phyloP scores from a whole-genome alignment of 2,113 vertebrate species.

The Xenopus tropicalis region DNA sequence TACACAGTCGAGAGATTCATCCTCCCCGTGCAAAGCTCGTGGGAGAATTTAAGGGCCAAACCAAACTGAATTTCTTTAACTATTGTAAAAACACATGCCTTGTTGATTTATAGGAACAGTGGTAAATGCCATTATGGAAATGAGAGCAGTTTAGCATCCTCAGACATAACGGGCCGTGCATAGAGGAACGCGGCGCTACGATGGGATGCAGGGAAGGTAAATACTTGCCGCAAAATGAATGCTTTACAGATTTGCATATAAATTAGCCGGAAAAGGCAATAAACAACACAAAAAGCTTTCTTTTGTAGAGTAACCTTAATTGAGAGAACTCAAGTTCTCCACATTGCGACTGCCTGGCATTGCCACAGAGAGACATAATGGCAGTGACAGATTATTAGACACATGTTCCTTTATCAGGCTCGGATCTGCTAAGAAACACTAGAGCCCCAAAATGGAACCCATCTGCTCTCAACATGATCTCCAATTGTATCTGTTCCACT shows the following conservation, averaged over 20 bases:
- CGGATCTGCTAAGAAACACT: slow-evolving; percentile 24
- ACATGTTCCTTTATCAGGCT: slow-evolving; percentile 24
- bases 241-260: slow-evolving; percentile 20
- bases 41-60: neutral
- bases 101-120: slow-evolving; percentile 21
- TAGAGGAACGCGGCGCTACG: neutral
- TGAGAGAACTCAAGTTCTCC: slow-evolving; percentile 19
- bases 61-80: neutral
- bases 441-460: slow-evolving; percentile 26
- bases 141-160: neutral
- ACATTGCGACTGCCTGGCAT: slow-evolving; percentile 17
- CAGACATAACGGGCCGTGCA: neutral
- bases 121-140: slow-evolving; percentile 23
- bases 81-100: slow-evolving; percentile 9
- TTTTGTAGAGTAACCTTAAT: slow-evolving; percentile 30
- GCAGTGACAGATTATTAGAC: slow-evolving; percentile 28
- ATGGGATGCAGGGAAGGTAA: slow-evolving; percentile 16
- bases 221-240: slow-evolving; percentile 13
- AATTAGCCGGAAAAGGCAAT: slow-evolving; percentile 19
- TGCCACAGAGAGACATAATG: slow-evolving; percentile 18
- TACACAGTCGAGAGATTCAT: no score
- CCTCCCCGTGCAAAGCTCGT: neutral
- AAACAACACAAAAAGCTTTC: slow-evolving; percentile 20
- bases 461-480: slow-evolving; percentile 25
- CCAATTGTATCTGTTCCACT: slow-evolving; percentile 16